Conservation (phyloP, 1,140 invertebrate species). For the Scaptomyza hsui region DNA sequence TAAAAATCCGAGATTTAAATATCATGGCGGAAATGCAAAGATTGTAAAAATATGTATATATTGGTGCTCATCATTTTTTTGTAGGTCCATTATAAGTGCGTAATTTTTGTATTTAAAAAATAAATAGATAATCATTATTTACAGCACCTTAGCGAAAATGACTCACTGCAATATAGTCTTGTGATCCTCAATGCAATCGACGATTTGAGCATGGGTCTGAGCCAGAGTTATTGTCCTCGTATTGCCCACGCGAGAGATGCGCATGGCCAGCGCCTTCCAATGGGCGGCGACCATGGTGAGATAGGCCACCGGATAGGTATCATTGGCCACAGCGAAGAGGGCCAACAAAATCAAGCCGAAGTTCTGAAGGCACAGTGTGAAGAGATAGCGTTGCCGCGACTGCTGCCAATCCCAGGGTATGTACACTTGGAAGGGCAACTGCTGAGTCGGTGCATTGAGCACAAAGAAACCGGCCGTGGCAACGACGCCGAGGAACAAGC, state of each 20-base stretch:
- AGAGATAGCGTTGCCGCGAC: not conserved
- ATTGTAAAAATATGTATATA: no score
- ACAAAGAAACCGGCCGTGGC: not conserved
- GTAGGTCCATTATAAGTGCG: no score
- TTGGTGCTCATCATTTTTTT: no score
- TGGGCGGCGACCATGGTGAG: constrained; percentile 64
- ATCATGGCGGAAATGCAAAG: no score
- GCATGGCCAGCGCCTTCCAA: constrained; percentile 50
- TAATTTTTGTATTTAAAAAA: no score
- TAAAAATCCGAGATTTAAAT: no score
- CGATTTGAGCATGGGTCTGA: constrained; percentile 4
- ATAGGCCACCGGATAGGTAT: constrained; percentile 65
- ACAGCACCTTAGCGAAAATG: no score
- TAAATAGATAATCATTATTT: no score
- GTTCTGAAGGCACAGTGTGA: constrained; percentile 19
- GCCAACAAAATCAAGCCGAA: not conserved
- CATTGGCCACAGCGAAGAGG: constrained; percentile 12
- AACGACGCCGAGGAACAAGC: not conserved
- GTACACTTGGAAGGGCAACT: constrained; percentile 52
- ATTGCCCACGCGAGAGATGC: constrained; percentile 44
- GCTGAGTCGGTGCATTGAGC: not conserved
- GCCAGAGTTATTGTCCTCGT: not conserved
- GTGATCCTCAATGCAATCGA: constrained; percentile 60
- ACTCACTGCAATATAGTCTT: constrained; percentile 53
- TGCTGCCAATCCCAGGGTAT: constrained; percentile 62